Evolutionary conservation across 2,797 vertebrate genomes (phyloP), one percentile per base, ranked within the genome.

Genomic region (Esox lucius): DNA sequence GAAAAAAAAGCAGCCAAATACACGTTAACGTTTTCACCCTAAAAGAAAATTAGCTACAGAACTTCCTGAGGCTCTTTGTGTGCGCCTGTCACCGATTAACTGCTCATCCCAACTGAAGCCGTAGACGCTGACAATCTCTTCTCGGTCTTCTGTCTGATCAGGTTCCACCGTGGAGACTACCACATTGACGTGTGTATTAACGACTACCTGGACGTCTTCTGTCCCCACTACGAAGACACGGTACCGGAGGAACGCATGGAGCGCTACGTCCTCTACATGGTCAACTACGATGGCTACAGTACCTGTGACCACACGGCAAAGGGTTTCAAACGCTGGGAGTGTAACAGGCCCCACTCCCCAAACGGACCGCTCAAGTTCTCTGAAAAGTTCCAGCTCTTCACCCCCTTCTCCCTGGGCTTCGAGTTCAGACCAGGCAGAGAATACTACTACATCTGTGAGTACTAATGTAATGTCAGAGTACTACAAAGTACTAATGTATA

Each of bases 391-490:
- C 97, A 98, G 86, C 97, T 98, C 91, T 98, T 99, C 94, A 98
- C 97, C 0, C 97, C 97, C 35, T 99, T 98, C 93, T 99, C 97
- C 0, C 89, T 98, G 92, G 97, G 97, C 90, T 99, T 98, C 83
- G 97, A 98, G 90, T 99, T 99, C 94, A 94, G 97, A 87, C 97
- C 97, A 71, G 97, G 97, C 86, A 94, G 97, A 87, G 97, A 99
- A 80, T 99, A 99, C 90, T 99, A 97, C 94, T 99, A 98, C 91
- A 99, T 99, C 92, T 99, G 97, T 99, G 88, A 99, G 97, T 99
- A 28, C 42, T 46, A 46, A 46, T 46, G 1, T 46, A 9, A 46
- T 46, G 11, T 7, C 11, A 46, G 42, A 46, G 2, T 46, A 46
- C 11, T 12, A 46, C 42, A 46, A 5, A 35, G 42, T 9, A 46